phyloP scores from a whole-genome alignment of 2,113 vertebrate species.

The Nesoenas mayeri region DNA sequence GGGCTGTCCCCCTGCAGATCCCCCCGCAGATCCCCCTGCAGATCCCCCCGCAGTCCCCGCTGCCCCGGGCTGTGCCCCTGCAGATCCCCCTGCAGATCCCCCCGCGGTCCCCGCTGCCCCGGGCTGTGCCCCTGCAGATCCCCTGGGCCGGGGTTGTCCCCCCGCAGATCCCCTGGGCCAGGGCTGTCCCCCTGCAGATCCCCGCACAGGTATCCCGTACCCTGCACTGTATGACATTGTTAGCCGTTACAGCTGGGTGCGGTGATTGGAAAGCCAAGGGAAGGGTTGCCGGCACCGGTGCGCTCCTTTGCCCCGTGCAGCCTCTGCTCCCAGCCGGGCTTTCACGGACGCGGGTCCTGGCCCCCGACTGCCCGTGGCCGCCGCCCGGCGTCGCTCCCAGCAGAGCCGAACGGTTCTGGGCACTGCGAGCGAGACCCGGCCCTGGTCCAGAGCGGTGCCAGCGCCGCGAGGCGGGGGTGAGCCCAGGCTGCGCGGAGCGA shows the following conservation, averaged over 20 bases:
- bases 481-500: background rate
- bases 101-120: too few species aligned
- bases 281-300: background rate
- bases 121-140: background rate
- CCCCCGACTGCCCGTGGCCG: background rate
- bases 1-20: background rate
- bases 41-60: too few species aligned
- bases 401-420: background rate
- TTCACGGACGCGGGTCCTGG: background rate
- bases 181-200: too few species aligned
- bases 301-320: background rate
- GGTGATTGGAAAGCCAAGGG: background rate
- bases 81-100: too few species aligned
- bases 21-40: too few species aligned
- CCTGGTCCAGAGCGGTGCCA: background rate
- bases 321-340: background rate
- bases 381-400: accelerated
- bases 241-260: background rate
- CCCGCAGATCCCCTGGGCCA: too few species aligned
- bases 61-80: too few species aligned
- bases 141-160: too few species aligned
- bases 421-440: background rate
- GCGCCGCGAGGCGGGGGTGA: too few species aligned
- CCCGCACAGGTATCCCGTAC: too few species aligned
- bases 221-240: background rate